Conservation (phyloP, 2,888 invertebrate species). For the Hyles lineata region DNA sequence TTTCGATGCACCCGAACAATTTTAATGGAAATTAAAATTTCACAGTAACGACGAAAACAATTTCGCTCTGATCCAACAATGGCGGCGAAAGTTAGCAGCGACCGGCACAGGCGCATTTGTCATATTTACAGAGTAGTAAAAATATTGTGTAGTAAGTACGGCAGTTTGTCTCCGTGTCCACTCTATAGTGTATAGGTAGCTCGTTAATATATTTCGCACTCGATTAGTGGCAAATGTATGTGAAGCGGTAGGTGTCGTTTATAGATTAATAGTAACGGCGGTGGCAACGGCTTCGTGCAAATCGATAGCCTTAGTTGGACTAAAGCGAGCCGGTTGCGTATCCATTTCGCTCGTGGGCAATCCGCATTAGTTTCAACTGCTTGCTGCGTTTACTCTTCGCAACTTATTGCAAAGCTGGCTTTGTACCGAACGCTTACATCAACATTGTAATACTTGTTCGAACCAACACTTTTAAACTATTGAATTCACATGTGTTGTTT, state of each 20-base stretch:
- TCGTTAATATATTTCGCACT: neutral
- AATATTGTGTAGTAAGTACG: constrained; percentile 6
- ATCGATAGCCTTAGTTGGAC: constrained; percentile 61
- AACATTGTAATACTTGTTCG: constrained; percentile 29
- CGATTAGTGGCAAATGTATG: constrained; percentile 34
- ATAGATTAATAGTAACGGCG: constrained; percentile 48
- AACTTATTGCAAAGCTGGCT: constrained; percentile 38
- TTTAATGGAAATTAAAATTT: constrained; percentile 60
- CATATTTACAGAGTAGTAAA: constrained; percentile 16
- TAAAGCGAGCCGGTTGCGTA: constrained; percentile 46
- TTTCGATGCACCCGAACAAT: constrained; percentile 62
- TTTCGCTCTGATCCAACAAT: constrained; percentile 44
- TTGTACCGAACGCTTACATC: constrained; percentile 32
- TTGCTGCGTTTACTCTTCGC: constrained; percentile 45
- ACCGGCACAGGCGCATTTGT: neutral
- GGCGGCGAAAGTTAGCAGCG: constrained; percentile 44
- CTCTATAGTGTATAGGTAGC: neutral
- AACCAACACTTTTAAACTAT: neutral
- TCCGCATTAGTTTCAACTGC: constrained; percentile 52
- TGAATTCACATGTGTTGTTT: constrained; percentile 2
- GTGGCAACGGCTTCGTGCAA: constrained; percentile 42
- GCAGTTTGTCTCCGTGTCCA: neutral
- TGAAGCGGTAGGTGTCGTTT: constrained; percentile 44
- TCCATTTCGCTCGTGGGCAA: constrained; percentile 31
- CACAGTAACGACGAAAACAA: constrained; percentile 50